Percentiles rank a stretch among this genome's conserved stretches.
These are phyloP conservation scores for Sialia sialis DNA, from an alignment of 2,113 vertebrate species.

Conservation along the genomic window DNA sequence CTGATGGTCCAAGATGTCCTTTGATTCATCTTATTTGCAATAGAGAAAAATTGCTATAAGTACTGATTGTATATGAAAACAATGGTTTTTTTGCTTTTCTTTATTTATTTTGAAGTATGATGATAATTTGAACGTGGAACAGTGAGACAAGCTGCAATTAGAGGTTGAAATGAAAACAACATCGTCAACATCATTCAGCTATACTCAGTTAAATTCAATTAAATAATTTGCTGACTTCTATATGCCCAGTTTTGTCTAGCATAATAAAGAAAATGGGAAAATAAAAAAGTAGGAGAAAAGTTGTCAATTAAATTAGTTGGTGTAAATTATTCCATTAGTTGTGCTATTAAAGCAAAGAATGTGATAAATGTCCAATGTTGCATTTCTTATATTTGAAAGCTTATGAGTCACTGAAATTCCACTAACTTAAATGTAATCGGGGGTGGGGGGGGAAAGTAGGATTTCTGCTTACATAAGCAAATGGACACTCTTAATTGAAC, in stretches of 20 bases:
- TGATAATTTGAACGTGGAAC: not conserved
- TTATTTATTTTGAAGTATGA: not conserved
- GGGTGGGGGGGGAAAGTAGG: rapidly evolving
- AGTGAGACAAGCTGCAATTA: not conserved
- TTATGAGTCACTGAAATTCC: not conserved
- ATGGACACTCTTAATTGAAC: not conserved
- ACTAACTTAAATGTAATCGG: not conserved
- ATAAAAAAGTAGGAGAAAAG: not conserved
- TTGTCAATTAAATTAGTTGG: not conserved
- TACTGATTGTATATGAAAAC: not conserved
- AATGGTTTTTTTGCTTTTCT: not conserved
- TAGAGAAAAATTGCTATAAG: not conserved
- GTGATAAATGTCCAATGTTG: not conserved
- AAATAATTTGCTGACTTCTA: conserved; percentile 6
- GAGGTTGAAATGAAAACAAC: not conserved
- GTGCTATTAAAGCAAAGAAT: not conserved
- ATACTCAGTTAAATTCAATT: not conserved
- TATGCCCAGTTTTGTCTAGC: not conserved
- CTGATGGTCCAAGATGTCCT: not conserved
- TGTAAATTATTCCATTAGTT: not conserved
- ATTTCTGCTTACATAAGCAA: not conserved
- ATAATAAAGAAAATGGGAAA: not conserved
- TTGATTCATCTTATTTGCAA: not conserved
- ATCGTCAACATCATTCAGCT: not conserved
- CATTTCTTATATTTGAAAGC: not conserved